Evolutionary conservation across 2,888 invertebrate species (phyloP).

Genomic region (Lasioglossum villosulum): DNA sequence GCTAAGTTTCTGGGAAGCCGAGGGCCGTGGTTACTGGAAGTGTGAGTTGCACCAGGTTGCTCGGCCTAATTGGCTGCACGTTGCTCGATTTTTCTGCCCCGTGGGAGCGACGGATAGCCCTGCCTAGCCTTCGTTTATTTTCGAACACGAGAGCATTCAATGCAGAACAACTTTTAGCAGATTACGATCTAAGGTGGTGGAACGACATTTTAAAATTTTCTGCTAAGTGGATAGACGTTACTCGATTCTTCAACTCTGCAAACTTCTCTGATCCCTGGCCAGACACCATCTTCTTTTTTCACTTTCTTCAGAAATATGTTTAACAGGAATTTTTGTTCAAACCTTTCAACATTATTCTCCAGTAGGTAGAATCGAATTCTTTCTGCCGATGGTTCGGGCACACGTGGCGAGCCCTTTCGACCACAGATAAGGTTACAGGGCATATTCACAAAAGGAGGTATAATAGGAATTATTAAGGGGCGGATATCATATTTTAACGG

Average conservation of each 20-base stretch:
- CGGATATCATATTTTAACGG: conserved; percentile 58
- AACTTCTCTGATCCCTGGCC: neutral
- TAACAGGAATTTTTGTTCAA: neutral
- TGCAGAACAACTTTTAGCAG: neutral
- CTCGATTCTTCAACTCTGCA: neutral
- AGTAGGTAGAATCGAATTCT: neutral
- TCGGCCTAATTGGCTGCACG: conserved; percentile 5
- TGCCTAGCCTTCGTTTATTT: neutral
- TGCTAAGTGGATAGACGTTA: neutral
- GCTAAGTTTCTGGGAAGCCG: neutral
- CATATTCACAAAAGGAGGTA: conserved; percentile 44
- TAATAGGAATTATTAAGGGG: conserved; percentile 59
- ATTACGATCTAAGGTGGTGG: neutral
- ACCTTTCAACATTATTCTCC: neutral
- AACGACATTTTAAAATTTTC: neutral
- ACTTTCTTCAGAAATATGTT: neutral
- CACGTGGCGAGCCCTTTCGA: conserved; percentile 41
- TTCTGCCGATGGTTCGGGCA: neutral
- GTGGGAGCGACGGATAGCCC: neutral
- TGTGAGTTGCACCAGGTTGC: neutral
- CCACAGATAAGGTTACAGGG: conserved; percentile 53
- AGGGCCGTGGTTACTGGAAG: neutral
- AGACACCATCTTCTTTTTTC: neutral
- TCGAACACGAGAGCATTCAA: neutral
- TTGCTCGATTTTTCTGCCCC: neutral